Evolutionary conservation across 2,113 vertebrate genomes (phyloP).

Genomic region (Thunnus maccoyii): DNA sequence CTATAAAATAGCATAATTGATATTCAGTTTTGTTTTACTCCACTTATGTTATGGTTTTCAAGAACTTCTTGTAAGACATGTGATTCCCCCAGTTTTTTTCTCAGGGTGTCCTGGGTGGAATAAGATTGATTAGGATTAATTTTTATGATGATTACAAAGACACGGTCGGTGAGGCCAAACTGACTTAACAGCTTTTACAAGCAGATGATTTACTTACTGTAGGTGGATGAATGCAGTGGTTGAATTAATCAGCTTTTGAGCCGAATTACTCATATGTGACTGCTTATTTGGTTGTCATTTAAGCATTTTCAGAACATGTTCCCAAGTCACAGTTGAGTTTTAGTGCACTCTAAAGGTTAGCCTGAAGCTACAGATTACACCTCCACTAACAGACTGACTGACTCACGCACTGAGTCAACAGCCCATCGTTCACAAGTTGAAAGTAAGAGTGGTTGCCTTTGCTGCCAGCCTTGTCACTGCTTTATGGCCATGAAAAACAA

Average conservation of each 20-base stretch:
- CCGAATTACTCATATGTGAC: conserved; percentile 4
- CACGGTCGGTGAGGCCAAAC: too few species aligned
- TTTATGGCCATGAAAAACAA: not conserved
- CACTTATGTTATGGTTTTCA: too few species aligned
- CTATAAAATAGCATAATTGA: too few species aligned
- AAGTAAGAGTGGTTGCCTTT: not conserved
- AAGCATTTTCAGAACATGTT: conserved; percentile 17
- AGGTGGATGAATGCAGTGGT: not conserved
- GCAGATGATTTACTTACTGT: too few species aligned
- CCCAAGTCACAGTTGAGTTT: conserved; percentile 31
- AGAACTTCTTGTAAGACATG: too few species aligned
- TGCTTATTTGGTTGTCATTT: conserved; percentile 21
- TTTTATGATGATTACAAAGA: too few species aligned
- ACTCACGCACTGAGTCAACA: conserved; percentile 32
- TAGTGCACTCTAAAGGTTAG: conserved; percentile 23
- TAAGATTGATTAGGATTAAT: not conserved
- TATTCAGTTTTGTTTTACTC: too few species aligned
- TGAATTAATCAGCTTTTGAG: conserved; percentile 6
- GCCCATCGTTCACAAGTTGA: conserved; percentile 18
- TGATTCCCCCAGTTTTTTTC: too few species aligned
- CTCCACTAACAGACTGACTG: conserved; percentile 30
- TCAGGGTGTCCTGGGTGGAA: too few species aligned
- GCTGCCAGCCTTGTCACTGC: not conserved
- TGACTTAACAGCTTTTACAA: not conserved
- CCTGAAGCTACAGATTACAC: conserved; percentile 41